Percentiles rank a stretch among this genome's conserved stretches.
Evolutionary conservation across 1,140 invertebrate species (phyloP).

Genomic region (Drosophila pseudoananassae): DNA sequence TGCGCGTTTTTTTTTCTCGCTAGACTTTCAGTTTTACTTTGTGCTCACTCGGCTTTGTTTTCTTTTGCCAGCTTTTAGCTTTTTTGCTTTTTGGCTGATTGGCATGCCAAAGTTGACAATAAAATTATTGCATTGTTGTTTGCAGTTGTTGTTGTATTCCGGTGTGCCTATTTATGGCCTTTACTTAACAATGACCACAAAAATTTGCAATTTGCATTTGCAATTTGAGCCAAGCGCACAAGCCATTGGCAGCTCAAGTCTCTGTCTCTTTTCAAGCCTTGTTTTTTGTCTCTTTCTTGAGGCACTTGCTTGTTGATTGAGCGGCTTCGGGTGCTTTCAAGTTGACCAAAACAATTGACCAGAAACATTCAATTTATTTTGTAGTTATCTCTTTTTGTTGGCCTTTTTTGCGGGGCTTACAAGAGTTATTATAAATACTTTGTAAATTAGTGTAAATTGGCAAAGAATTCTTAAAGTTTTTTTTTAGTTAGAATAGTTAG

Average conservation of each 20-base stretch:
- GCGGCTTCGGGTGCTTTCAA: slow-evolving; percentile 35
- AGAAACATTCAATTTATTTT: slow-evolving; percentile 51
- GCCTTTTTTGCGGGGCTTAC: not conserved
- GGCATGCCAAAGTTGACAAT: slow-evolving; percentile 72
- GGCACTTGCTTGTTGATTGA: slow-evolving; percentile 34
- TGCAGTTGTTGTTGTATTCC: slow-evolving; percentile 17
- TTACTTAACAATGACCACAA: slow-evolving; percentile 78
- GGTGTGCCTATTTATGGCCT: slow-evolving; percentile 74
- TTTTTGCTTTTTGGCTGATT: slow-evolving; percentile 41
- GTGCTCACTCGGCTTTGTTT: slow-evolving; percentile 19
- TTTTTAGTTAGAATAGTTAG: too few relatives aligned
- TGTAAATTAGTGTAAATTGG: not conserved
- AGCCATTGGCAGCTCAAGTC: slow-evolving; percentile 10
- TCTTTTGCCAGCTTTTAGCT: not conserved
- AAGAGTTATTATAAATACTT: not conserved
- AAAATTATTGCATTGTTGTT: slow-evolving; percentile 67
- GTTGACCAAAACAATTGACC: slow-evolving; percentile 59
- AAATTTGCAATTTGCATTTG: slow-evolving; percentile 78
- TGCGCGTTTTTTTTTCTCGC: slow-evolving; percentile 23
- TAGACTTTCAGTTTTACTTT: slow-evolving; percentile 50
- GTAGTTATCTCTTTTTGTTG: slow-evolving; percentile 10
- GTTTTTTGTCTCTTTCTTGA: not conserved
- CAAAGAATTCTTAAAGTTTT: not conserved
- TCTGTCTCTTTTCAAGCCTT: slow-evolving; percentile 1
- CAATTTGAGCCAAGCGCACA: slow-evolving; percentile 64